These are phyloP conservation scores for Drosophila tropicalis DNA, from an alignment of 1,140 invertebrate genomes.

Conservation along the genomic window DNA sequence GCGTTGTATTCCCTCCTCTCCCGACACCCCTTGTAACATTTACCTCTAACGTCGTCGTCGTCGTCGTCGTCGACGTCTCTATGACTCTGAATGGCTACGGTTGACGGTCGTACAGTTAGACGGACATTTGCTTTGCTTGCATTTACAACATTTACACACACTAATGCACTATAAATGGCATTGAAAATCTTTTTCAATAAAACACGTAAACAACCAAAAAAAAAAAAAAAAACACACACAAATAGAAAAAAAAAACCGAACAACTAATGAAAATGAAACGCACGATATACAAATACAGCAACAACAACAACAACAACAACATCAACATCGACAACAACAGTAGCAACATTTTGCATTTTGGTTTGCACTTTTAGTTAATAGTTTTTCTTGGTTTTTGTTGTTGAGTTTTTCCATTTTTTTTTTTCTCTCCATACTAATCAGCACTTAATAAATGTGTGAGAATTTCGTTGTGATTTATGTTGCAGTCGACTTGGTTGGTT, in stretches of 20 bases:
- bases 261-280: constrained; percentile 59
- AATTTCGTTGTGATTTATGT: constrained; percentile 43
- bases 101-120: constrained; percentile 81
- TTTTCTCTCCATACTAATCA: constrained; percentile 39
- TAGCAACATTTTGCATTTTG: constrained; percentile 52
- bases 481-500: constrained; percentile 38
- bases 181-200: constrained; percentile 81
- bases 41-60: constrained; percentile 40
- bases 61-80: constrained; percentile 24
- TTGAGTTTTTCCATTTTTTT: constrained; percentile 10
- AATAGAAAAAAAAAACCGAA: constrained; percentile 62
- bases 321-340: constrained; percentile 35
- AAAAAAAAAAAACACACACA: too few species aligned
- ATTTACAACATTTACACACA: constrained; percentile 67
- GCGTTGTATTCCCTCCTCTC: constrained; percentile 24
- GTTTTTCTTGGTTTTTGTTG: constrained; percentile 23
- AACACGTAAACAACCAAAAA: constrained; percentile 79
- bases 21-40: constrained; percentile 15
- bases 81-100: constrained; percentile 64
- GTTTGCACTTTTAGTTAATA: constrained; percentile 57
- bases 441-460: constrained; percentile 58
- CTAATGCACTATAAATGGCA: constrained; percentile 64
- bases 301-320: constrained; percentile 35
- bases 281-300: constrained; percentile 39
- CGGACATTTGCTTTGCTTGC: constrained; percentile 81